These are phyloP conservation scores for Rotaria macrura DNA, from an alignment of 2,888 invertebrate species.

Conservation along the genomic window DNA sequence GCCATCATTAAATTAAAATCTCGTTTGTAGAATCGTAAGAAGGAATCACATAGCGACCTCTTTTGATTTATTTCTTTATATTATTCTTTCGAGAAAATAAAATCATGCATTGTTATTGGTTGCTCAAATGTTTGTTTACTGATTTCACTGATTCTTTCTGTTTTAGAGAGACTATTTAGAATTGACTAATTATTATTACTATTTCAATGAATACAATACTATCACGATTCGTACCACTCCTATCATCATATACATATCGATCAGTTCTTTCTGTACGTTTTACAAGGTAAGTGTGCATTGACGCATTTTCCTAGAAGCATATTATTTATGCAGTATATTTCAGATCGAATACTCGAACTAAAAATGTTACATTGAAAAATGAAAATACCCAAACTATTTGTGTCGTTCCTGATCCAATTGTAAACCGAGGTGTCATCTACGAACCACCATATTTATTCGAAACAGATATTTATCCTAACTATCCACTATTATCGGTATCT, in stretches of 20 bases:
- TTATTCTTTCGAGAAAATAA: background rate
- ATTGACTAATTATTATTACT: background rate
- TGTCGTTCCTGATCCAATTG: background rate
- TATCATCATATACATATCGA: background rate
- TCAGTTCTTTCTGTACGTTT: background rate
- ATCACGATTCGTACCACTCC: background rate
- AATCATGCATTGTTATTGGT: background rate
- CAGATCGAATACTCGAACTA: background rate
- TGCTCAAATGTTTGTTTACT: background rate
- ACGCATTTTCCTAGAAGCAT: background rate
- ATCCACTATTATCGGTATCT: constrained; percentile 18
- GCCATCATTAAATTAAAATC: too few species aligned
- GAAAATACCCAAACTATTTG: background rate
- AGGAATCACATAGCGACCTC: background rate
- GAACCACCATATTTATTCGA: constrained; percentile 12
- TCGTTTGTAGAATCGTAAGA: too few species aligned
- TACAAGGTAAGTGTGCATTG: background rate
- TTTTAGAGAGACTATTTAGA: too few species aligned
- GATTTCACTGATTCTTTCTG: background rate
- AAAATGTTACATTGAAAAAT: background rate
- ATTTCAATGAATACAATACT: background rate
- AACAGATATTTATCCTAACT: constrained; percentile 24
- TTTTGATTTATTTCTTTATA: background rate
- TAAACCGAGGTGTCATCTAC: background rate
- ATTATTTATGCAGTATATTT: background rate